Conservation (phyloP, 2,797 vertebrate species). For the Gambusia yucatana region DNA sequence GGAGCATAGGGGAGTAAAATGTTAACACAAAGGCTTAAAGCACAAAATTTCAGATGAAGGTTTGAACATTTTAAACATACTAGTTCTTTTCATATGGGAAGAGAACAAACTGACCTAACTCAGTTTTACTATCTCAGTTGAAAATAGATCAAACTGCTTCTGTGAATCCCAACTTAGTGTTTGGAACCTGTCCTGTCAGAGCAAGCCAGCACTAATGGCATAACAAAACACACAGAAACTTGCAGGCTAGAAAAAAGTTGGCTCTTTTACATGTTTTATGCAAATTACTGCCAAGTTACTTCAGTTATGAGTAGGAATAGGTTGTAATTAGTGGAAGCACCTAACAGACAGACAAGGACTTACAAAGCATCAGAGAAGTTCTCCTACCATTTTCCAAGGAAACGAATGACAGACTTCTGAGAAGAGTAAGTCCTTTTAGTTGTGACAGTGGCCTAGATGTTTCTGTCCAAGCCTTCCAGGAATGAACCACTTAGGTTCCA, state of each 20-base stretch:
- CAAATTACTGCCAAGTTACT: constrained; percentile 12
- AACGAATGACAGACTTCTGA: not conserved
- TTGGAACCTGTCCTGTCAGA: not conserved
- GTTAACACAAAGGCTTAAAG: not conserved
- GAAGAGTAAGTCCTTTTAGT: not conserved
- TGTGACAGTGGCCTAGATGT: not conserved
- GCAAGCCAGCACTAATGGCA: not conserved
- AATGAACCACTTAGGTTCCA: not conserved
- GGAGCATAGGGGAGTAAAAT: not conserved
- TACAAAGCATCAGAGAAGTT: not conserved
- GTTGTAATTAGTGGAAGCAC: not conserved
- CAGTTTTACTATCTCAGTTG: not conserved
- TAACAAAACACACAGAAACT: not conserved
- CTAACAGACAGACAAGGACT: not conserved
- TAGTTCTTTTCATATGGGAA: not conserved
- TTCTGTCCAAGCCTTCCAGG: not conserved
- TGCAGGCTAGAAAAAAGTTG: not conserved
- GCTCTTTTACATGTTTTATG: not conserved
- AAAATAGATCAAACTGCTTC: not conserved
- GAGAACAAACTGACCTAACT: not conserved
- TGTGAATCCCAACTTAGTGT: not conserved
- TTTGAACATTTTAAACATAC: not conserved
- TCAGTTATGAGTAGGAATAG: not conserved
- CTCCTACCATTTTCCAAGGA: not conserved
- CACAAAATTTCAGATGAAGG: not conserved